These are phyloP conservation scores for Callimorpha dominula DNA, from an alignment of 2,888 invertebrate genomes.

Conservation along the genomic window DNA sequence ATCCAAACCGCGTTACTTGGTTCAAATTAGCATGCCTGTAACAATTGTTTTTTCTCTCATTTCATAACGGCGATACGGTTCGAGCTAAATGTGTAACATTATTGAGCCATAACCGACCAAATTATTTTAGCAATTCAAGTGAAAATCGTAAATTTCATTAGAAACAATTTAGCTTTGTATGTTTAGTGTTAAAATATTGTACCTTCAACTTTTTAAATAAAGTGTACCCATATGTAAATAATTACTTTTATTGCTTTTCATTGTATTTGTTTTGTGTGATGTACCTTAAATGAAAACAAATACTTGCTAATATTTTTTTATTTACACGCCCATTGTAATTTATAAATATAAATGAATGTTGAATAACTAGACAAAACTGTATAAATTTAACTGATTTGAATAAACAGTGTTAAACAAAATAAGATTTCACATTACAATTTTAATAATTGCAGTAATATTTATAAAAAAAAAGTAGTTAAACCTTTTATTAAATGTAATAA, in stretches of 20 bases:
- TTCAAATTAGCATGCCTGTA: conserved; percentile 78
- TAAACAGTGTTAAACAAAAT: not conserved
- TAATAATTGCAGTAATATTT: not conserved
- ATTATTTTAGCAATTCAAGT: conserved; percentile 64
- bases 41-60: conserved; percentile 73
- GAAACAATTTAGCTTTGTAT: too few relatives aligned
- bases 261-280: not conserved
- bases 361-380: conserved; percentile 44
- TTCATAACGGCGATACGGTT: conserved; percentile 79
- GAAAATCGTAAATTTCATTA: conserved; percentile 21
- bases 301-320: not conserved
- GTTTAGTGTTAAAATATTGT: not conserved
- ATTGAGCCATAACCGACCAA: conserved; percentile 74
- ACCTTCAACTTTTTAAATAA: not conserved
- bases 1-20: conserved; percentile 42
- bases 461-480: not conserved
- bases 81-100: conserved; percentile 79
- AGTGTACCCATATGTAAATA: not conserved
- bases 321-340: not conserved
- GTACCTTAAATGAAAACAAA: conserved; percentile 1
- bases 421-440: conserved; percentile 2
- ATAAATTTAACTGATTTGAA: conserved; percentile 5
- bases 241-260: not conserved
- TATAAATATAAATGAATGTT: conserved; percentile 39
- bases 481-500: not conserved